Conservation (phyloP, 2,113 vertebrate genomes). For the Gopherus flavomarginatus region DNA sequence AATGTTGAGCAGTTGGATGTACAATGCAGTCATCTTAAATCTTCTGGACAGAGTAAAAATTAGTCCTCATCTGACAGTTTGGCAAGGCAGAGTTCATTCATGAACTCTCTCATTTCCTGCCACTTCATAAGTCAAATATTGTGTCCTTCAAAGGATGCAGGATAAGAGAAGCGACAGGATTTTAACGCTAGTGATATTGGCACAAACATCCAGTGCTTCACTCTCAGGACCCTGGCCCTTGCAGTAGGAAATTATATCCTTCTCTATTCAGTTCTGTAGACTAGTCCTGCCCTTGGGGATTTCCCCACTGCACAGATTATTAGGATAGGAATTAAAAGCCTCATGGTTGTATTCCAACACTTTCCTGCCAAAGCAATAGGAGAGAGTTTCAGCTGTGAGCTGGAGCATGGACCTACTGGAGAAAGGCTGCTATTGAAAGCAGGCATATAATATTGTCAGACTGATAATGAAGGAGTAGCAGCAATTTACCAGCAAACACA, state of each 20-base stretch:
- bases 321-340: neutral
- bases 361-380: neutral
- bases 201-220: neutral
- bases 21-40: neutral
- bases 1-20: neutral
- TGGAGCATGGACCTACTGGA: neutral
- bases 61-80: neutral
- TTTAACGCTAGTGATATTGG: neutral
- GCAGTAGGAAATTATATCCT: neutral
- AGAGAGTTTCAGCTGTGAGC: neutral
- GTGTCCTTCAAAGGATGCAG: neutral
- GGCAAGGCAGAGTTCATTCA: neutral
- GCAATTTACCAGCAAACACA: neutral
- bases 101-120: conserved; percentile 16
- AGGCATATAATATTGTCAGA: accelerated
- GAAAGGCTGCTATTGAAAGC: neutral
- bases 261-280: neutral
- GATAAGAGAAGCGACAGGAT: neutral
- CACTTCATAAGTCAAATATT: neutral
- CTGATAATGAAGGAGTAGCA: neutral
- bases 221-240: neutral
- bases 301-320: neutral
- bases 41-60: neutral
- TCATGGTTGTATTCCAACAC: neutral
- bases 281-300: neutral